Percentiles rank a stretch among this genome's conserved stretches.
Conservation (phyloP, 2,888 invertebrate genomes). For the Copidosoma aretas region DNA sequence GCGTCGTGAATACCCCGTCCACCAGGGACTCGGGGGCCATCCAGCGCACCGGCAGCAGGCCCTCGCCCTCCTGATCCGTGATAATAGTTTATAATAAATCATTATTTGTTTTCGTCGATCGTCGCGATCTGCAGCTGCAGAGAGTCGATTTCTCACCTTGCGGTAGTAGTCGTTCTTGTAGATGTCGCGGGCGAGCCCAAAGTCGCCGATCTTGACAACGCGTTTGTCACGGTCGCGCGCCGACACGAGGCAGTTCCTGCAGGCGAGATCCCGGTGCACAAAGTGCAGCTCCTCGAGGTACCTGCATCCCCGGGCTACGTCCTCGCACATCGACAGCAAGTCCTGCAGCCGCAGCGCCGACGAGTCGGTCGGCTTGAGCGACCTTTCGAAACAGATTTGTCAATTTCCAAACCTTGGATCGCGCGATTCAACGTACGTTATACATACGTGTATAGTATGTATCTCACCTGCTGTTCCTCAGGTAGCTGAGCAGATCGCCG, state of each 20-base stretch:
- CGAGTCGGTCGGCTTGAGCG: conserved; percentile 68
- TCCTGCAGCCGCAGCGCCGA: conserved; percentile 80
- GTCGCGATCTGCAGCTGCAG: too few species aligned
- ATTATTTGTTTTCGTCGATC: too few species aligned
- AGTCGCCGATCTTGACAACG: conserved; percentile 96
- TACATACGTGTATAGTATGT: neutral
- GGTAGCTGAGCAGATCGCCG: conserved; percentile 90
- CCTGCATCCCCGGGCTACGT: conserved; percentile 93
- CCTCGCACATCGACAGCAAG: conserved; percentile 90
- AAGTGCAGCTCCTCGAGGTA: conserved; percentile 97
- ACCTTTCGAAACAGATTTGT: conserved; percentile 65
- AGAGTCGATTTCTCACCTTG: conserved; percentile 78
- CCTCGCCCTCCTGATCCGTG: conserved; percentile 63
- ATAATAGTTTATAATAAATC: conserved; percentile 1
- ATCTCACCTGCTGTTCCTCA: conserved; percentile 71
- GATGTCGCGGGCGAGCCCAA: conserved; percentile 94
- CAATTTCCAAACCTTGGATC: too few species aligned
- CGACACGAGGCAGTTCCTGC: conserved; percentile 93
- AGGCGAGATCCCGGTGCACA: conserved; percentile 95
- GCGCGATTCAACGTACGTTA: too few species aligned
- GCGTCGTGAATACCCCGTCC: conserved; percentile 95
- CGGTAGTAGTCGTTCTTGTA: conserved; percentile 98
- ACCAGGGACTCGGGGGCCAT: conserved; percentile 97
- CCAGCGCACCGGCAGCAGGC: conserved; percentile 93
- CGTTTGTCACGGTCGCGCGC: conserved; percentile 71